These are phyloP conservation scores for Notodonta dromedarius DNA, from an alignment of 2,888 invertebrate genomes.

Conservation along the genomic window DNA sequence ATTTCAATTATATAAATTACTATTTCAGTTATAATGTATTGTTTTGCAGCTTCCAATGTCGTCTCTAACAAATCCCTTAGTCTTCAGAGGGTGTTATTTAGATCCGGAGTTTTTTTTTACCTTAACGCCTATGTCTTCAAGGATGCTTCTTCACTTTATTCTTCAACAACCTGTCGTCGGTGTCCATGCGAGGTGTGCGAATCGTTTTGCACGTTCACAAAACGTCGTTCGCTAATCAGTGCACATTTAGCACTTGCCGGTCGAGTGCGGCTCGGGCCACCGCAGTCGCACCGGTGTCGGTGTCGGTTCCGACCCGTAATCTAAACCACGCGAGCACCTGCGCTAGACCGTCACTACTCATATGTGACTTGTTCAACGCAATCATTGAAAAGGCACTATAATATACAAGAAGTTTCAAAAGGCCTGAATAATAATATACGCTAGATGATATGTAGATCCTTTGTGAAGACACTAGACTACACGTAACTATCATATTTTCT, in stretches of 20 bases:
- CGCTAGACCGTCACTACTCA: constrained; percentile 22
- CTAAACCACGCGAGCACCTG: constrained; percentile 18
- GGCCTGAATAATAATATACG: too few relatives aligned
- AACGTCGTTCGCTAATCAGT: constrained; percentile 42
- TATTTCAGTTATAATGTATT: too few relatives aligned
- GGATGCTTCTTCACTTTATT: background rate
- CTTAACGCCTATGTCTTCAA: too few relatives aligned
- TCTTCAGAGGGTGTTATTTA: too few relatives aligned
- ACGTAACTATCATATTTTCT: too few relatives aligned
- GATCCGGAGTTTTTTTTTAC: too few relatives aligned
- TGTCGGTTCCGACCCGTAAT: constrained; percentile 26
- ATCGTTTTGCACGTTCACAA: constrained; percentile 28
- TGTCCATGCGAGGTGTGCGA: constrained; percentile 6
- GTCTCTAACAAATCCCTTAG: too few relatives aligned
- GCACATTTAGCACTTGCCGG: constrained; percentile 44
- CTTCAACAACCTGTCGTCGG: background rate
- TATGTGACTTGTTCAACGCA: constrained; percentile 25
- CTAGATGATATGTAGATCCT: too few relatives aligned
- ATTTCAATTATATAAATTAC: background rate
- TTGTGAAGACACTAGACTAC: too few relatives aligned
- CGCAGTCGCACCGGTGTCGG: constrained; percentile 28
- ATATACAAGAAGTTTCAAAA: background rate
- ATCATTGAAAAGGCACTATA: background rate
- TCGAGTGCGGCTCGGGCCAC: constrained; percentile 39
- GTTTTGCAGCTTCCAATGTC: background rate